Conservation (phyloP, 2,888 invertebrate species). For the Leptinotarsa haldemani region DNA sequence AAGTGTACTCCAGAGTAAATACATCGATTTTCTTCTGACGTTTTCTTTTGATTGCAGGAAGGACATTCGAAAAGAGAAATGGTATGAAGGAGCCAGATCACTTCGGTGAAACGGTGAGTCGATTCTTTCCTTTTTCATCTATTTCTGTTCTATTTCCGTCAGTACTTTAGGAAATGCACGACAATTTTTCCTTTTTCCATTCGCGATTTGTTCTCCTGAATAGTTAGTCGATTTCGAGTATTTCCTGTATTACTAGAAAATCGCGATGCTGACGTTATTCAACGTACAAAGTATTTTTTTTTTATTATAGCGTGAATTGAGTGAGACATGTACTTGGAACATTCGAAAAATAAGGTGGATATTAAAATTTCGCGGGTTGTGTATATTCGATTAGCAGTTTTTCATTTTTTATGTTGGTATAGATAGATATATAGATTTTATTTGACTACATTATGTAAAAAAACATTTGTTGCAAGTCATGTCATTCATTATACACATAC, state of each 20-base stretch:
- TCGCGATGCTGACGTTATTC: no score
- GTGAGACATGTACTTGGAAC: no score
- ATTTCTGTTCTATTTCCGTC: not conserved
- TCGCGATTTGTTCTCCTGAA: not conserved
- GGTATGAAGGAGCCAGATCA: conserved; percentile 90
- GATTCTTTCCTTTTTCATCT: conserved; percentile 25
- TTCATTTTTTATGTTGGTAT: no score
- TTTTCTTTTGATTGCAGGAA: conserved; percentile 72
- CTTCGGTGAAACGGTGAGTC: conserved; percentile 83
- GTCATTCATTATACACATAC: no score
- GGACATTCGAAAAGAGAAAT: conserved; percentile 80
- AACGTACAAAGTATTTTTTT: no score
- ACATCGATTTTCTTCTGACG: not conserved
- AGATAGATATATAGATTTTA: no score
- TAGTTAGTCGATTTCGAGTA: not conserved
- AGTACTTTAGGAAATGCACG: not conserved
- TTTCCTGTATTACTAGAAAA: not conserved
- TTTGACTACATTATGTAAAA: no score
- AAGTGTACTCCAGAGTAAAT: not conserved
- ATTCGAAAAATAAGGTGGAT: no score
- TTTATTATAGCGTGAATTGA: no score
- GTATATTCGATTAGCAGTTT: no score
- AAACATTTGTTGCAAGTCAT: no score
- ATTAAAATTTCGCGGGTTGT: no score
- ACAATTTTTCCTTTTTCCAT: not conserved